phyloP scores from a whole-genome alignment of 2,113 vertebrate species.

The Vombatus ursinus region DNA sequence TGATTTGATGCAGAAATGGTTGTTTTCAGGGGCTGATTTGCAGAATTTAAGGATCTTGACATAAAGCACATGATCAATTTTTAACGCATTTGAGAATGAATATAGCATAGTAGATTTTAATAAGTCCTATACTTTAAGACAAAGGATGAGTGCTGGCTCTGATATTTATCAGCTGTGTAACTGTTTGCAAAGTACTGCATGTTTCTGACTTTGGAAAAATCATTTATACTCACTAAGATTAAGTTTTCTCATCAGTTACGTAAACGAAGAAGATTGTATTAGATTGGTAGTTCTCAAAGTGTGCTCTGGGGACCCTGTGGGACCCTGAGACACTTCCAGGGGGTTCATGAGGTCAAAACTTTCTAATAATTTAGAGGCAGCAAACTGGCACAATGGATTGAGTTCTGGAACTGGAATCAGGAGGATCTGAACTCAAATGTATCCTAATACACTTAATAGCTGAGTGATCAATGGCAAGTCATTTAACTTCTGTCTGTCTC shows the following conservation, averaged over 20 bases:
- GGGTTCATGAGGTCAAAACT: background rate
- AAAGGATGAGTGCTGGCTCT: background rate
- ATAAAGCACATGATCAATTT: background rate
- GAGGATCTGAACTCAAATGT: background rate
- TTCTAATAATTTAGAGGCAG: background rate
- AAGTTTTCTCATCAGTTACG: background rate
- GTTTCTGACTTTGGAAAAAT: background rate
- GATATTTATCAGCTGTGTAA: background rate
- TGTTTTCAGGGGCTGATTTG: slow-evolving; percentile 12
- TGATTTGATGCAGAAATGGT: background rate
- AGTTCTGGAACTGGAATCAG: background rate
- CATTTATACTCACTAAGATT: background rate
- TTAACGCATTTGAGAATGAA: background rate
- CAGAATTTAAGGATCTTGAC: slow-evolving; percentile 10
- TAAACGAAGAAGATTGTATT: background rate
- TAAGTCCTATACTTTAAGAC: background rate
- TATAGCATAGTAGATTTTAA: background rate
- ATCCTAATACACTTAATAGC: background rate
- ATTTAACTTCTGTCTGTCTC: background rate
- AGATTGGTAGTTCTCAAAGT: background rate
- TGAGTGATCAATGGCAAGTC: background rate
- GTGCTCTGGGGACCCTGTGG: background rate
- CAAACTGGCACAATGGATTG: background rate
- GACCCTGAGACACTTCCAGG: background rate
- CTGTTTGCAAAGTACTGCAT: background rate